A percentile compares a stretch with the other conserved stretches of the same genome.
These are phyloP conservation scores for Synanceia verrucosa DNA, from an alignment of 2,797 vertebrate genomes.

Conservation along the genomic window DNA sequence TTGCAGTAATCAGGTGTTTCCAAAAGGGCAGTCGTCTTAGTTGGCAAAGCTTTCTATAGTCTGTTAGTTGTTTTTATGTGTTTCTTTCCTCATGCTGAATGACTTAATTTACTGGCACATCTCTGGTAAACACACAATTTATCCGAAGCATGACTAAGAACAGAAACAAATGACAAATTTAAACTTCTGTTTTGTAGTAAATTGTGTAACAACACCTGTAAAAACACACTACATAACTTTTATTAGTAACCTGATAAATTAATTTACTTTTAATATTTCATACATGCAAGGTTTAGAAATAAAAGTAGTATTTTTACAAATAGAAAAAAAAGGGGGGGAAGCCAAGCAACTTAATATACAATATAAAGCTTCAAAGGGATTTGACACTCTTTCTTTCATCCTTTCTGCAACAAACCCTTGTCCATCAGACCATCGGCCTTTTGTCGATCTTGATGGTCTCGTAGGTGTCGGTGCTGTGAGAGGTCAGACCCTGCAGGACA, in stretches of 20 bases:
- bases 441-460: conserved; percentile 72
- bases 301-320: conserved; percentile 22
- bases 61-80: background rate
- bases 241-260: conserved; percentile 26
- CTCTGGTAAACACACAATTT: too few species aligned
- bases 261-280: conserved; percentile 13
- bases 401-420: background rate
- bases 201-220: background rate
- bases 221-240: background rate
- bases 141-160: too few species aligned
- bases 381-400: background rate
- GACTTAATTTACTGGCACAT: background rate
- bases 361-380: background rate
- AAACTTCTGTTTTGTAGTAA: conserved; percentile 29
- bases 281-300: background rate
- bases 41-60: background rate
- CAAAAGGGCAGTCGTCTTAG: background rate
- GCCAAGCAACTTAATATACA: conserved; percentile 1
- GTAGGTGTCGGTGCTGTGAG: conserved; percentile 62
- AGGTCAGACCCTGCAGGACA: conserved; percentile 68
- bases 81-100: background rate
- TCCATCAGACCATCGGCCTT: conserved; percentile 27
- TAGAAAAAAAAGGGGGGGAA: background rate
- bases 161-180: background rate
- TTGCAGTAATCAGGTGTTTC: background rate